These are phyloP conservation scores for Chloromyia formosa DNA, from an alignment of 2,888 invertebrate genomes.

Conservation along the genomic window DNA sequence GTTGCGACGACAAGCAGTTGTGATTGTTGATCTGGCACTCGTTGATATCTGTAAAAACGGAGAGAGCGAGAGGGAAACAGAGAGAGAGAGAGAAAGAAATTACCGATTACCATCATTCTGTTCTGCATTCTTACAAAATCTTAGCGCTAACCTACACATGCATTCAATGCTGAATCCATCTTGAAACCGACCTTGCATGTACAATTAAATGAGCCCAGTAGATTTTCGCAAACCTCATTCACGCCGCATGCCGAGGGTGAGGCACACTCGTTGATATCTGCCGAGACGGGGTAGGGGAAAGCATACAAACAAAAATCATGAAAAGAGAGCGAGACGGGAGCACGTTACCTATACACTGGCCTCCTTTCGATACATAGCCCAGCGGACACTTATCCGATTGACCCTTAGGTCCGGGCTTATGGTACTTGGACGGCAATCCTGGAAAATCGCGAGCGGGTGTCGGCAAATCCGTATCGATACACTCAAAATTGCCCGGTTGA, in stretches of 20 bases:
- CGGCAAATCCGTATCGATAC: conserved; percentile 57
- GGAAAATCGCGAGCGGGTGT: conserved; percentile 45
- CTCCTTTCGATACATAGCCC: conserved; percentile 50
- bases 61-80: neutral
- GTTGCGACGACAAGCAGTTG: conserved; percentile 76
- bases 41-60: conserved; percentile 72
- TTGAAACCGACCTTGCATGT: conserved; percentile 72
- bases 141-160: conserved; percentile 68
- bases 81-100: neutral
- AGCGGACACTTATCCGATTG: conserved; percentile 47
- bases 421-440: conserved; percentile 30
- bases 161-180: conserved; percentile 69
- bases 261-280: conserved; percentile 71
- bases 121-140: no score
- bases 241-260: conserved; percentile 67
- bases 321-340: neutral
- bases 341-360: conserved; percentile 51
- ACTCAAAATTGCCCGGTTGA: conserved; percentile 77
- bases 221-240: conserved; percentile 75
- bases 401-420: neutral
- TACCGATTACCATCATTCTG: neutral
- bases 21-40: conserved; percentile 82
- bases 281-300: no score
- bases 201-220: conserved; percentile 74
- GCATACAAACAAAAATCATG: no score